Conservation (phyloP, 2,113 vertebrate species). For the Neoarius graeffei region DNA sequence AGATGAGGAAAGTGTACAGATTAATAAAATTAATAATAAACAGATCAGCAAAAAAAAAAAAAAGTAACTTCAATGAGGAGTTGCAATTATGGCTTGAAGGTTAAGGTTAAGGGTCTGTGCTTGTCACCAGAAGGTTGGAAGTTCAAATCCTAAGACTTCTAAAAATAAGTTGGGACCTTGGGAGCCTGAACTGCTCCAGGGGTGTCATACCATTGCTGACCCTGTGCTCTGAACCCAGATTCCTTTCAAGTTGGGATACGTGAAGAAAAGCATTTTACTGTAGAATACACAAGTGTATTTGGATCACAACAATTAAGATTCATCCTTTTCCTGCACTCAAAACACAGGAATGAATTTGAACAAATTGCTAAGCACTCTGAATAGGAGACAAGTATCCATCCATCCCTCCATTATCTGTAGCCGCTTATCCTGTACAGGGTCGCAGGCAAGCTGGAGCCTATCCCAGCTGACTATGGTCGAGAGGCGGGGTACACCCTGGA, state of each 20-base stretch:
- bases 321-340: background rate
- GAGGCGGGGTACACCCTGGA: too few relatives aligned
- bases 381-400: background rate
- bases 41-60: background rate
- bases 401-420: too few relatives aligned
- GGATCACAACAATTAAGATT: background rate
- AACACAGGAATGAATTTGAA: background rate
- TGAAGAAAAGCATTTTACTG: background rate
- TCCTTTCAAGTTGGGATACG: background rate
- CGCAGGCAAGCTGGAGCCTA: too few relatives aligned
- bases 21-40: too few relatives aligned
- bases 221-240: background rate
- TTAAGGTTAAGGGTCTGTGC: background rate
- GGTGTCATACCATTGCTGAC: background rate
- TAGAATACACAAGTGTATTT: background rate
- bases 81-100: background rate
- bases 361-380: background rate
- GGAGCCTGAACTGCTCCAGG: background rate
- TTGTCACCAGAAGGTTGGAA: too few relatives aligned
- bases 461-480: too few relatives aligned
- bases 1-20: background rate
- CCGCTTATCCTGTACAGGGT: too few relatives aligned
- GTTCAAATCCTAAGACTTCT: background rate
- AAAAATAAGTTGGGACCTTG: background rate
- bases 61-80: background rate